Evolutionary conservation across 2,888 invertebrate genomes (phyloP).

Genomic region (Linnaemya vulpina): DNA sequence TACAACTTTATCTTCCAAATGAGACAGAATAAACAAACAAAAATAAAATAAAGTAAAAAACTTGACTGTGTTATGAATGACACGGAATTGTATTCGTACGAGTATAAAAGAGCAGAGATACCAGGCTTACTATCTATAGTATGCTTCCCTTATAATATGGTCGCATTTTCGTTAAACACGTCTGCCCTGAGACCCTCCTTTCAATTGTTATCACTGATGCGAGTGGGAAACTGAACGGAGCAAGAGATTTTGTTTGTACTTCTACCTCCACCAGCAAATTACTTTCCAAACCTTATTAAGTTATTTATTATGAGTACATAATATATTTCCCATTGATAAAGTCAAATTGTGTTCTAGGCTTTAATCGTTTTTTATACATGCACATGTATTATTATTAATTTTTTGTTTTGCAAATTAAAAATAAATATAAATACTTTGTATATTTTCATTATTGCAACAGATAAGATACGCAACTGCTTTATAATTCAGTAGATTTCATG

Average conservation of each 20-base stretch:
- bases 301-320: constrained; percentile 21
- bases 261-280: constrained; percentile 35
- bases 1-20: constrained; percentile 59
- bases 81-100: constrained; percentile 44
- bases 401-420: constrained; percentile 55
- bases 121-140: constrained; percentile 26
- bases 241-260: constrained; percentile 22
- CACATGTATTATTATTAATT: not conserved
- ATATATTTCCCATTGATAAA: constrained; percentile 63
- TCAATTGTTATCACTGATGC: not conserved
- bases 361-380: constrained; percentile 8
- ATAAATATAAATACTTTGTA: constrained; percentile 34
- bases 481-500: not conserved
- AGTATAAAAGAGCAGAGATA: not conserved
- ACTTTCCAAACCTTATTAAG: constrained; percentile 43
- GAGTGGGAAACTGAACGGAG: constrained; percentile 15
- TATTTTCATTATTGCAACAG: constrained; percentile 47
- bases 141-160: constrained; percentile 9
- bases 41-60: constrained; percentile 30
- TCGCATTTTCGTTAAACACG: not conserved
- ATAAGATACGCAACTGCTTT: constrained; percentile 50
- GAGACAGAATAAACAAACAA: constrained; percentile 36
- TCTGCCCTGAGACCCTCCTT: not conserved
- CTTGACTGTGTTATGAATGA: constrained; percentile 62
- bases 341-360: constrained; percentile 21